phyloP scores from a whole-genome alignment of 2,888 invertebrate species.

The Cantharis rustica region DNA sequence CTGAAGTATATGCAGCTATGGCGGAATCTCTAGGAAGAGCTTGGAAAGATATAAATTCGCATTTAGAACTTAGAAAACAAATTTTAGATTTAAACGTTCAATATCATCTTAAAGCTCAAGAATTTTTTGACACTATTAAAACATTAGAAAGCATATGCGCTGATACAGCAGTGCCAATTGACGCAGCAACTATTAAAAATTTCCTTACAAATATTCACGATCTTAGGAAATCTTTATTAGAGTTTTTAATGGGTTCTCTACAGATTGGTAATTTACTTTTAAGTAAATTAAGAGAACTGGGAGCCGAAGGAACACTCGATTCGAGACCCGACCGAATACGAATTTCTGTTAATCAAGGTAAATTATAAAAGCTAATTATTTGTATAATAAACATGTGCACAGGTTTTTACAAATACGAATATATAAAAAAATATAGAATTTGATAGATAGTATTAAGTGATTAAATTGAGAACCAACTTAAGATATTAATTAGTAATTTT shows the following conservation, averaged over 20 bases:
- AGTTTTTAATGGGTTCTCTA: constrained; percentile 77
- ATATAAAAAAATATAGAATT: too few species aligned
- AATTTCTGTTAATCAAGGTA: constrained; percentile 57
- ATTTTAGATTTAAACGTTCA: constrained; percentile 78
- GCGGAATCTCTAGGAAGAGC: constrained; percentile 75
- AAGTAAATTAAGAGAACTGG: constrained; percentile 74
- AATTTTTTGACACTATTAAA: constrained; percentile 72
- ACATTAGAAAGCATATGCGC: constrained; percentile 71
- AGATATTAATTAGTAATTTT: too few species aligned
- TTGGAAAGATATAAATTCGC: constrained; percentile 82
- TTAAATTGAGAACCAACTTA: too few species aligned
- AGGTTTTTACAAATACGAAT: too few species aligned
- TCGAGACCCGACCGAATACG: constrained; percentile 67
- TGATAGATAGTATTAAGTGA: too few species aligned
- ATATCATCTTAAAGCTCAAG: constrained; percentile 74
- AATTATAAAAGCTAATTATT: constrained; percentile 9
- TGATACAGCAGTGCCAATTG: constrained; percentile 69
- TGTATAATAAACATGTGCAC: too few species aligned
- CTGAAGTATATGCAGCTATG: constrained; percentile 87
- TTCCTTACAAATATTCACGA: constrained; percentile 74
- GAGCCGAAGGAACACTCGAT: constrained; percentile 75
- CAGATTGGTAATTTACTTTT: constrained; percentile 79
- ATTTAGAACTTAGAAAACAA: constrained; percentile 76
- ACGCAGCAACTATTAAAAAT: constrained; percentile 72
- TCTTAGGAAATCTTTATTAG: constrained; percentile 72